Percentiles rank a stretch among this genome's conserved stretches.
Conservation (phyloP, 2,888 invertebrate genomes). For the Brachyptera risi region DNA sequence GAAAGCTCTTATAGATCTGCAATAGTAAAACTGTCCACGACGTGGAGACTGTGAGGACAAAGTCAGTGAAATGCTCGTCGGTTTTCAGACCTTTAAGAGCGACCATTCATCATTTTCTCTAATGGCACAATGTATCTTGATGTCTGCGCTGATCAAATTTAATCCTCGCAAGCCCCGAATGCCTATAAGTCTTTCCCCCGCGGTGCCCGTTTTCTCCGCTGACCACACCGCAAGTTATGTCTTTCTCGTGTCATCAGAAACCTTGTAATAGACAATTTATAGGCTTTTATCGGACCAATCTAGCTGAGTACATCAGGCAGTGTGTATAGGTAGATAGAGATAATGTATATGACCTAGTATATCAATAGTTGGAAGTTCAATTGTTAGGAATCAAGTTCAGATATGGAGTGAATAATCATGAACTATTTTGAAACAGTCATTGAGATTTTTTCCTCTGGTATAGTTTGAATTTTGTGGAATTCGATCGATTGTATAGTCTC, state of each 20-base stretch:
- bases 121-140: conserved; percentile 51
- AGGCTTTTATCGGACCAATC: conserved; percentile 10
- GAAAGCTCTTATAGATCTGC: conserved; percentile 23
- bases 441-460: no score
- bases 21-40: conserved; percentile 24
- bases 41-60: conserved; percentile 19
- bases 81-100: conserved; percentile 31
- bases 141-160: conserved; percentile 51
- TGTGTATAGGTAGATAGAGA: conserved; percentile 7
- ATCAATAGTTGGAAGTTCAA: no score
- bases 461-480: no score
- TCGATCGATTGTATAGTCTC: no score
- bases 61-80: conserved; percentile 27
- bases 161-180: conserved; percentile 46
- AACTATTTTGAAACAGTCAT: no score
- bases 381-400: no score
- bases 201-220: conserved; percentile 53
- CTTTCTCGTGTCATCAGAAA: conserved; percentile 3
- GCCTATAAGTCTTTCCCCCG: conserved; percentile 44
- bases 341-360: no score
- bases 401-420: no score
- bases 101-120: conserved; percentile 45
- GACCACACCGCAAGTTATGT: conserved; percentile 31
- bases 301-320: conserved; percentile 6
- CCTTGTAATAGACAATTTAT: conserved; percentile 12